Evolutionary conservation across 1,140 invertebrate species (phyloP).

Genomic region (Magallana angulata): DNA sequence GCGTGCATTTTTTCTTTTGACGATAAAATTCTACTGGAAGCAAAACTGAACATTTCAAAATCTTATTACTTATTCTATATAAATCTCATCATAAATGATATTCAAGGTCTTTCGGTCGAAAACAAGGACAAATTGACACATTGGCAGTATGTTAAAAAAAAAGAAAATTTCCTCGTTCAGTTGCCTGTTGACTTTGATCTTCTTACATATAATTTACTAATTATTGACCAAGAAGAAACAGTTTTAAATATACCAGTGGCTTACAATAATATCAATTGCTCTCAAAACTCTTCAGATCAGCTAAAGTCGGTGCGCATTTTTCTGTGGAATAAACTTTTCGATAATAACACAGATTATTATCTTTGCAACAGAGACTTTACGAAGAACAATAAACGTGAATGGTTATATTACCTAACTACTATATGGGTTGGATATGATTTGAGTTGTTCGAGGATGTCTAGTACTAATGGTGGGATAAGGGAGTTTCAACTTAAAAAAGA

Average conservation of each 20-base stretch:
- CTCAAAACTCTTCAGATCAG: background rate
- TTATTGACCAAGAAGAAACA: background rate
- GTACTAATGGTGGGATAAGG: background rate
- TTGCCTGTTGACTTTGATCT: background rate
- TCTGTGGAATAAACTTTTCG: background rate
- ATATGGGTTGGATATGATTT: constrained; percentile 17
- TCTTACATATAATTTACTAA: background rate
- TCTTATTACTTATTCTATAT: no score
- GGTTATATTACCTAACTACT: background rate
- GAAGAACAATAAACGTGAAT: background rate
- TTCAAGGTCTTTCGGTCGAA: no score
- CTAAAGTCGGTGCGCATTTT: background rate
- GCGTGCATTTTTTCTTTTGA: no score
- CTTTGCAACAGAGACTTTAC: background rate
- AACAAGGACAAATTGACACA: background rate
- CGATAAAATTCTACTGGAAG: no score
- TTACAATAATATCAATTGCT: background rate
- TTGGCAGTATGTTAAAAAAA: background rate
- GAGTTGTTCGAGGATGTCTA: background rate
- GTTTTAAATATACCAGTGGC: background rate
- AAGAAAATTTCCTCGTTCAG: background rate
- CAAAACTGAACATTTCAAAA: no score
- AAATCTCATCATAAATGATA: no score
- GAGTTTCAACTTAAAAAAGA: background rate
- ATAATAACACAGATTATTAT: background rate